Percentiles rank a stretch among this genome's conserved stretches.
Evolutionary conservation across 37 sponge, comb jelly and placozoan species (phyloP).

Genomic region (Halichondria panicea): DNA sequence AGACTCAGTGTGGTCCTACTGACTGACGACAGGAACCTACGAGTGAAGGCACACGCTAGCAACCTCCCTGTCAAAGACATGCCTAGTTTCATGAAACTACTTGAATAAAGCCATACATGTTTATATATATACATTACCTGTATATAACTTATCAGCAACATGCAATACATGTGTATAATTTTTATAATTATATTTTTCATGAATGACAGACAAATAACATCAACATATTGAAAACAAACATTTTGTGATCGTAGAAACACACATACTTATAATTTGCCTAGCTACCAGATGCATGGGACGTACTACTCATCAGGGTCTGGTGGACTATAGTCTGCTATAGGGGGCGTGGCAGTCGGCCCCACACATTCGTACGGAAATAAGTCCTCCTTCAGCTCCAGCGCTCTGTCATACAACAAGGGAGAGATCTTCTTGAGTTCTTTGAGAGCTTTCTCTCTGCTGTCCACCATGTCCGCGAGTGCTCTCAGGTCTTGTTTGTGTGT

Average conservation of each 20-base stretch:
- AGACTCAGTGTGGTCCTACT: conserved; percentile 65
- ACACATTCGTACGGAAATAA: conserved; percentile 58
- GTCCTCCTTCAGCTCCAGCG: conserved; percentile 50
- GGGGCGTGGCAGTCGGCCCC: conserved; percentile 73
- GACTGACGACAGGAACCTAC: conserved; percentile 87
- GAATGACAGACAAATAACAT: no score
- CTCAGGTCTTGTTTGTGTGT: conserved; percentile 48
- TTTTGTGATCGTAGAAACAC: no score
- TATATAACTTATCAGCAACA: no score
- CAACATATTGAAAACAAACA: no score
- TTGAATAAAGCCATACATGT: neutral
- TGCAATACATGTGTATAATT: no score
- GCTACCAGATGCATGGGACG: no score
- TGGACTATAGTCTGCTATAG: conserved; percentile 59
- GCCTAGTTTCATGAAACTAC: conserved; percentile 46
- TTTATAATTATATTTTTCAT: no score
- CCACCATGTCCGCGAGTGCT: conserved; percentile 38
- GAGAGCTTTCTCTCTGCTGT: conserved; percentile 70
- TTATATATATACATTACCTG: neutral
- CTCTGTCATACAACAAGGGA: conserved; percentile 50
- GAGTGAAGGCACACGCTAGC: conserved; percentile 81
- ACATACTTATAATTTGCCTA: no score
- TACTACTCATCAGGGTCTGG: conserved; percentile 66
- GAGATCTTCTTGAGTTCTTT: conserved; percentile 80
- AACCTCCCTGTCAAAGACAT: conserved; percentile 65